Evolutionary conservation across 1,140 invertebrate species (phyloP).

Genomic region (Aphis craccivora): DNA sequence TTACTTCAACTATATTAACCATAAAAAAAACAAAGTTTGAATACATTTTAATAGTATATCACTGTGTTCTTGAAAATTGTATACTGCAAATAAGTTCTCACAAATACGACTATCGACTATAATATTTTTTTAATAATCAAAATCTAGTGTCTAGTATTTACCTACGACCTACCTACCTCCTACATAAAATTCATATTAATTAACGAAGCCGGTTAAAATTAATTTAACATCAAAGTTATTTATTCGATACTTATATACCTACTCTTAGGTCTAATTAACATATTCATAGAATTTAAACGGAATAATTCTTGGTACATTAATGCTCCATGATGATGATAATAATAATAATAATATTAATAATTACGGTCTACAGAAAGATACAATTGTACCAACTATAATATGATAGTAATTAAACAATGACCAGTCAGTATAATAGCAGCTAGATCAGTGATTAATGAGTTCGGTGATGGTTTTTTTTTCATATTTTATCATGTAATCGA

Average conservation of each 20-base stretch:
- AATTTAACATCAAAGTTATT: conserved; percentile 1
- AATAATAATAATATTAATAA: background rate
- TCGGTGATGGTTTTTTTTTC: background rate
- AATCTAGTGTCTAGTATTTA: background rate
- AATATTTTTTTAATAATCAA: background rate
- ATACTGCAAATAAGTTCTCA: no score
- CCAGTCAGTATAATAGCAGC: background rate
- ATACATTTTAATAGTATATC: no score
- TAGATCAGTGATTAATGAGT: conserved; percentile 29
- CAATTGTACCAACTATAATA: background rate
- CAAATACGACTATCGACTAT: no score
- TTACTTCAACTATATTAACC: background rate
- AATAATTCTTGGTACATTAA: conserved; percentile 12
- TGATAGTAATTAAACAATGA: conserved; percentile 26
- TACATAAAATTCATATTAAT: background rate
- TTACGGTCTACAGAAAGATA: background rate
- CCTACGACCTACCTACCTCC: background rate
- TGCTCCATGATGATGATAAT: background rate
- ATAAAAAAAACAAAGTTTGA: no score
- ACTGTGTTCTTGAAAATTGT: no score
- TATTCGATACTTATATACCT: background rate
- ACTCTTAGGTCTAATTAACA: background rate
- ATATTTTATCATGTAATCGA: conserved; percentile 15
- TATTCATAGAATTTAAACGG: background rate
- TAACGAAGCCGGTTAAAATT: background rate